These are phyloP conservation scores for Tipula helvola DNA, from an alignment of 2,888 invertebrate genomes.

Conservation along the genomic window DNA sequence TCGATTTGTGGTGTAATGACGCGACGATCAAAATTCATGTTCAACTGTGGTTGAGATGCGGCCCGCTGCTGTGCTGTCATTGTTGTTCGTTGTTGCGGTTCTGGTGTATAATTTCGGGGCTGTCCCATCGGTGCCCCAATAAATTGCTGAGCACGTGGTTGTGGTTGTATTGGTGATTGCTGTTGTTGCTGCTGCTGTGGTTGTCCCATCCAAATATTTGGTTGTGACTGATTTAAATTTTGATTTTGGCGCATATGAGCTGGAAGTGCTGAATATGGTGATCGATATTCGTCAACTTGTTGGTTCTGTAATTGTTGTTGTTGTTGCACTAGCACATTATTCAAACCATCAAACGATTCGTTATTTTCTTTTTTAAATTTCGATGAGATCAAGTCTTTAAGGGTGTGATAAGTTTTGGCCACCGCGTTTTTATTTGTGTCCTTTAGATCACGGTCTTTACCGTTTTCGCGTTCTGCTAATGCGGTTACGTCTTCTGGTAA, in stretches of 20 bases:
- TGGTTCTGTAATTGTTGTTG: conserved; percentile 10
- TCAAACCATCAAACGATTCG: conserved; percentile 37
- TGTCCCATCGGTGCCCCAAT: neutral
- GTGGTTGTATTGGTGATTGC: neutral
- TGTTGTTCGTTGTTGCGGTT: conserved; percentile 23
- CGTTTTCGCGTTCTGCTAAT: conserved; percentile 46
- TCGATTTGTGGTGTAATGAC: neutral
- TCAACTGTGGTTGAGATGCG: conserved; percentile 53
- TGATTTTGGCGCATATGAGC: conserved; percentile 26
- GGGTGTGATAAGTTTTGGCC: conserved; percentile 66
- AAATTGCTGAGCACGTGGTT: neutral
- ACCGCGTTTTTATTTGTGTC: conserved; percentile 44
- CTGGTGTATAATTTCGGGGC: neutral
- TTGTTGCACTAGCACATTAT: conserved; percentile 23
- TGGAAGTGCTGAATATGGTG: conserved; percentile 38
- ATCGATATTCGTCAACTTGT: conserved; percentile 25
- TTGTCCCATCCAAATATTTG: conserved; percentile 19
- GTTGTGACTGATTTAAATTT: conserved; percentile 19
- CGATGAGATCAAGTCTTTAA: conserved; percentile 73
- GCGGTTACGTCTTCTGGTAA: conserved; percentile 39
- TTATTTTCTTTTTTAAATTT: conserved; percentile 52
- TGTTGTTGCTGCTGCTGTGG: neutral
- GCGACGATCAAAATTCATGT: conserved; percentile 18
- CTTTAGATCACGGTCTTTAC: conserved; percentile 41
- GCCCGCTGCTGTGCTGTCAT: conserved; percentile 31